Base-by-base conservation (phyloP, 2,113 vertebrate species). In the Phrynocephalus versicolor region DNA sequence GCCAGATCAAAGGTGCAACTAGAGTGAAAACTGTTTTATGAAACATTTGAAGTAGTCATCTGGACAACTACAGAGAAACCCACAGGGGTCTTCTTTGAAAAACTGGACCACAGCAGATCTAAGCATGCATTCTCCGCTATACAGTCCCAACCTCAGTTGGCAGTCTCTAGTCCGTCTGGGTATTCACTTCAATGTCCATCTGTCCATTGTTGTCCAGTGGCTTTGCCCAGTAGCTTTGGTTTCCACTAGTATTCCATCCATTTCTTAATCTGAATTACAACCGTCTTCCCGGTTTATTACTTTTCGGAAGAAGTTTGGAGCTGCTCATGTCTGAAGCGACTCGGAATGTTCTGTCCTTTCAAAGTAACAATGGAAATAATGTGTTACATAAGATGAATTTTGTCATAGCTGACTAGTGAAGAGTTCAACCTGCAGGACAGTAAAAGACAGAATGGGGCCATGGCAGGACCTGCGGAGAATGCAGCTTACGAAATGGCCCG, bases 301-400 rank as follows among this genome's bases (percentile, higher is more conserved):
- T 18, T 73, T n/a, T 27, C 39, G 14, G 19, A 45, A 30, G 71
- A 6, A 45, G 6, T 21, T n/a, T 33, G 5, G 15, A 27, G 37
- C 37, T 18, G 25, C 25, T 65, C 78, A 18, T 65, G 27, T 65
- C 25, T 65, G 78, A 80, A 80, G 37, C 57, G 8, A 51, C 57
- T 64, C 37, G 33, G 37, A 83, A 83, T 16, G 23, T 74, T 41
- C 72, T 45, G 71, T 62, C 12, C 82, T 83, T 74, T 64, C 58
- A 74, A 64, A 64, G 39, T 30, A 74, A 21, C 6, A 41, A 64
- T 37, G n/a, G 37, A 83, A 83, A 83, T 83, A 67, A 51, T 81
- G n/a, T 41, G 82, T 83, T 83, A 75, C 58, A 23, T 83, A 83
- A 75, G 64, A 37, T 64, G 82, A 74, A 83, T 74, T 64, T 45